phyloP scores from a whole-genome alignment of 2,797 vertebrate species.

The Rachycentron canadum region DNA sequence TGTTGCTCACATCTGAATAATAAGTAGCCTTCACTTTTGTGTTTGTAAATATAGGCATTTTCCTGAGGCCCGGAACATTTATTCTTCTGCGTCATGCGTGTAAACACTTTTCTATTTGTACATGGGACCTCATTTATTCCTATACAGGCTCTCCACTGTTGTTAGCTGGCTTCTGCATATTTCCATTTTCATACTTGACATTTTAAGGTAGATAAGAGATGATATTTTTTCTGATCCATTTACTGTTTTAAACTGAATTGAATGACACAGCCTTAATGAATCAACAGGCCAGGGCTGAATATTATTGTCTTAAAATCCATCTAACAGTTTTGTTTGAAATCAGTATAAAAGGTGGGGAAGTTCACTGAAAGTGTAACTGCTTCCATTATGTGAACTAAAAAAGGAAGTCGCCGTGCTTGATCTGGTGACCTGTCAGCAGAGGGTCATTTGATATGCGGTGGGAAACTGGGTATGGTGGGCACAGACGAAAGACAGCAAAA shows the following conservation, averaged over 20 bases:
- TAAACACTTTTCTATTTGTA: not conserved
- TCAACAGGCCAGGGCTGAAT: too few relatives aligned
- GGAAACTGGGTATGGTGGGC: slow-evolving; percentile 51
- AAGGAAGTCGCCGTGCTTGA: slow-evolving; percentile 58
- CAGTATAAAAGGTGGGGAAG: slow-evolving; percentile 31
- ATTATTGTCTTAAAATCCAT: slow-evolving; percentile 5
- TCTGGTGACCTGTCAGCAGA: slow-evolving; percentile 58
- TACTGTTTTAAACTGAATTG: not conserved
- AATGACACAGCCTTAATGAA: not conserved
- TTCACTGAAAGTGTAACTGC: slow-evolving; percentile 52
- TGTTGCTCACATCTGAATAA: slow-evolving; percentile 14
- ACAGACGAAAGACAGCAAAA: slow-evolving; percentile 61
- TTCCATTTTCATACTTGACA: not conserved
- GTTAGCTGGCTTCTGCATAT: not conserved
- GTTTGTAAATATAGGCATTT: not conserved
- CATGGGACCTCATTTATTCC: not conserved
- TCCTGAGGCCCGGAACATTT: not conserved
- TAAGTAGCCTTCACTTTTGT: slow-evolving; percentile 9
- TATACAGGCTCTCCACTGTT: not conserved
- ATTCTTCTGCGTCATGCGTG: not conserved
- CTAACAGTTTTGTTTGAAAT: slow-evolving; percentile 15
- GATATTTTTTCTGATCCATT: not conserved
- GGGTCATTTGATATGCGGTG: slow-evolving; percentile 64
- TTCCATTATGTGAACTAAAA: slow-evolving; percentile 57
- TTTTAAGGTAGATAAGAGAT: not conserved